These are phyloP conservation scores for Harmothoe impar DNA, from an alignment of 2,888 invertebrate genomes.

Conservation along the genomic window DNA sequence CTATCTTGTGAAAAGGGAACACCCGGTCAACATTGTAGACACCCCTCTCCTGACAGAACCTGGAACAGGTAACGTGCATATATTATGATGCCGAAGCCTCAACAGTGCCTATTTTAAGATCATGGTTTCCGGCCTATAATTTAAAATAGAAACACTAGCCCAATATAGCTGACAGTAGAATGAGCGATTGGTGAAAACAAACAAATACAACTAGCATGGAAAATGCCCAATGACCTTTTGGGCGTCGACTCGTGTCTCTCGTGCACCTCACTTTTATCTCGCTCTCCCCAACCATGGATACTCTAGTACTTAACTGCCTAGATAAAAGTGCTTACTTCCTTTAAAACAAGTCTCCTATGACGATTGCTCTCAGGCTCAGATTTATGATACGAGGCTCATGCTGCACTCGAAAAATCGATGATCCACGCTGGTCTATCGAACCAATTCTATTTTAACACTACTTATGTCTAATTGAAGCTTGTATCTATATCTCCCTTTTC, in stretches of 20 bases:
- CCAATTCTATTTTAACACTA: neutral
- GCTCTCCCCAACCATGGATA: neutral
- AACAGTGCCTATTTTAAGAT: too few relatives aligned
- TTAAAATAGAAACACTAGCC: too few relatives aligned
- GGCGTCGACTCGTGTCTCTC: neutral
- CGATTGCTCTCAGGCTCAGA: neutral
- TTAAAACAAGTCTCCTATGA: neutral
- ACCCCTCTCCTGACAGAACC: too few relatives aligned
- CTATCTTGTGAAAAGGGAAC: too few relatives aligned
- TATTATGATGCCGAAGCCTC: too few relatives aligned
- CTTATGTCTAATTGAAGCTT: constrained; percentile 22
- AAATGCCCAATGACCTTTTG: too few relatives aligned
- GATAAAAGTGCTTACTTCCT: neutral
- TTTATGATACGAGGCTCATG: neutral
- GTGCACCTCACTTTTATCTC: constrained; percentile 17
- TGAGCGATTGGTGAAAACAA: too few relatives aligned
- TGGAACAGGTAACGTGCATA: too few relatives aligned
- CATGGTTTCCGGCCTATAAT: too few relatives aligned
- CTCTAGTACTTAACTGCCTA: neutral
- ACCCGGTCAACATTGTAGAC: too few relatives aligned
- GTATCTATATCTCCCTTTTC: neutral
- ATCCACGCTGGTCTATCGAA: neutral
- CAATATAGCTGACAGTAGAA: too few relatives aligned
- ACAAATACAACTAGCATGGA: too few relatives aligned
- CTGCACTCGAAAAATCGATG: constrained; percentile 2